Evolutionary conservation across 2,113 vertebrate genomes (phyloP).

Genomic region (Megatriorchis doriae): DNA sequence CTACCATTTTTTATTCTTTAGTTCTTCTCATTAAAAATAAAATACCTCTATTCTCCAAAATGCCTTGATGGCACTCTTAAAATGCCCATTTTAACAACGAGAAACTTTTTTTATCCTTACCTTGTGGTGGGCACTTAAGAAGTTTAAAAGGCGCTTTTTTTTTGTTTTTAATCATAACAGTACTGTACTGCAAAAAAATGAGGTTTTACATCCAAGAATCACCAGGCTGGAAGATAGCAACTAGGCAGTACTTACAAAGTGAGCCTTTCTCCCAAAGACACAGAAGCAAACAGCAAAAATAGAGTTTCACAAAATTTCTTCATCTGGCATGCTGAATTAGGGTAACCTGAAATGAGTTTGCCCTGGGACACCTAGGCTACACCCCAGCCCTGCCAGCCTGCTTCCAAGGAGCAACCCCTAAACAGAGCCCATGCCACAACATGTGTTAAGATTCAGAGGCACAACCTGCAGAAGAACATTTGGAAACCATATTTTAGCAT

Average conservation of each 20-base stretch:
- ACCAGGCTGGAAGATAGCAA: background rate
- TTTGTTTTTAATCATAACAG: background rate
- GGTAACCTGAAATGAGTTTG: background rate
- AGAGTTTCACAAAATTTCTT: background rate
- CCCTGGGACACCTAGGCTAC: background rate
- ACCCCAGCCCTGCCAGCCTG: background rate
- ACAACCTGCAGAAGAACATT: background rate
- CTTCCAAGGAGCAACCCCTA: background rate
- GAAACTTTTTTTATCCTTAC: slow-evolving; percentile 54
- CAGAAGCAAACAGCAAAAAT: slow-evolving; percentile 16
- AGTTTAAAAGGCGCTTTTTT: background rate
- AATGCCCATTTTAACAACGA: slow-evolving; percentile 50
- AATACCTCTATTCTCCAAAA: slow-evolving; percentile 67
- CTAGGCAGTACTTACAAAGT: slow-evolving; percentile 34
- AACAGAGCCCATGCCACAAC: background rate
- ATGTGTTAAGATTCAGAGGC: background rate
- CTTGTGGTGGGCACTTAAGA: background rate
- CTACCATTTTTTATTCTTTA: slow-evolving; percentile 69
- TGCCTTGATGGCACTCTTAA: slow-evolving; percentile 66
- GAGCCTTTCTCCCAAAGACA: background rate
- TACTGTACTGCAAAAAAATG: background rate
- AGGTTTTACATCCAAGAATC: background rate
- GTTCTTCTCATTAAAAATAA: slow-evolving; percentile 80
- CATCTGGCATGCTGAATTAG: background rate
- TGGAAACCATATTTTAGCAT: background rate